phyloP scores from a whole-genome alignment of 2,888 invertebrate genomes.

The Epiblema foenella region DNA sequence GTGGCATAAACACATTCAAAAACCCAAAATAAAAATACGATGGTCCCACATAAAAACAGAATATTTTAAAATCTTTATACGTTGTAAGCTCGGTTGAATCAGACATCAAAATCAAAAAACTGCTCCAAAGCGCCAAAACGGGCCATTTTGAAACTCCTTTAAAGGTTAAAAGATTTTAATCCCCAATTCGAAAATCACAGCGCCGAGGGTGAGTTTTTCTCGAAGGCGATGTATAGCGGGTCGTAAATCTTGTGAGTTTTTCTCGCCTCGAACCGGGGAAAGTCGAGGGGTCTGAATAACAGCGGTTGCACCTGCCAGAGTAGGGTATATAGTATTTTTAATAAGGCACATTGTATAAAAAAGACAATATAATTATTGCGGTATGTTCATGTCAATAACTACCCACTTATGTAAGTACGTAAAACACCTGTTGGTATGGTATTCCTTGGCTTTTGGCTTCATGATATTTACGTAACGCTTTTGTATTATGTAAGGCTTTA shows the following conservation, averaged over 20 bases:
- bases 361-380: neutral
- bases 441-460: neutral
- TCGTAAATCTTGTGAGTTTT: constrained; percentile 75
- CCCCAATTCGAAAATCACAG: constrained; percentile 46
- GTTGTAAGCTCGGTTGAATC: neutral
- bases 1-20: neutral
- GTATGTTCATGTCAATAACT: neutral
- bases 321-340: constrained; percentile 35
- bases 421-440: neutral
- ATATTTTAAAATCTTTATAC: neutral
- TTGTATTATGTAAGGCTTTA: no score
- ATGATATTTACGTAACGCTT: neutral
- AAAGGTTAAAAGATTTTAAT: constrained; percentile 42
- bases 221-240: constrained; percentile 52
- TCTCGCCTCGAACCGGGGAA: constrained; percentile 64
- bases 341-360: constrained; percentile 11
- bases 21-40: neutral
- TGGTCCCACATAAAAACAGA: neutral
- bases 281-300: constrained; percentile 53
- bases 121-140: constrained; percentile 4
- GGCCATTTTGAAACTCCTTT: constrained; percentile 17
- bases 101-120: constrained; percentile 28
- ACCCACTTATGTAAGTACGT: neutral
- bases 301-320: constrained; percentile 63
- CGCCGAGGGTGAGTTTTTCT: constrained; percentile 58